Conservation (phyloP, 2,888 invertebrate genomes). For the Erannis defoliaria region DNA sequence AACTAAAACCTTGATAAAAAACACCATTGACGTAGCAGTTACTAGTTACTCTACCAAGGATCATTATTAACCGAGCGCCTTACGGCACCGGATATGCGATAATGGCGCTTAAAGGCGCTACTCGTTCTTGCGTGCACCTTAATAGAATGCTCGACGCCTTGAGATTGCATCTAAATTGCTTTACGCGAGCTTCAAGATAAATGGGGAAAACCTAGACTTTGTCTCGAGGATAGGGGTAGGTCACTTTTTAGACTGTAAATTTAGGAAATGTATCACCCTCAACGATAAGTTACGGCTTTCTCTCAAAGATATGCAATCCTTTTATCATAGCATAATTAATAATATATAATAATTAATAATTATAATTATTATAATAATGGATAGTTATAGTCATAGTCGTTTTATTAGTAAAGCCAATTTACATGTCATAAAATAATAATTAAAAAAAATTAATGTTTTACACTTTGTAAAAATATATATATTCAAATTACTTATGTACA, state of each 20-base stretch:
- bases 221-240: not conserved
- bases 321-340: too few relatives aligned
- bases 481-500: too few relatives aligned
- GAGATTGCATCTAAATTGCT: constrained; percentile 74
- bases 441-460: too few relatives aligned
- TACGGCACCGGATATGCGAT: constrained; percentile 37
- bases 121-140: constrained; percentile 58
- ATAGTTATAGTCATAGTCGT: too few relatives aligned
- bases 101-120: constrained; percentile 48
- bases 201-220: constrained; percentile 43
- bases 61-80: constrained; percentile 30
- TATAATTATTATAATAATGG: too few relatives aligned
- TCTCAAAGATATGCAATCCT: too few relatives aligned
- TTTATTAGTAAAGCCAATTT: too few relatives aligned
- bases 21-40: not conserved
- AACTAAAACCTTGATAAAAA: constrained; percentile 15
- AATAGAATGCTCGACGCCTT: constrained; percentile 57
- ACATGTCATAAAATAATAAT: too few relatives aligned
- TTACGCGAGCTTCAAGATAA: constrained; percentile 60
- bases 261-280: not conserved
- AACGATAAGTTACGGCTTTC: too few relatives aligned
- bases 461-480: too few relatives aligned
- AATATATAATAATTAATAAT: too few relatives aligned
- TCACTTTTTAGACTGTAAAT: not conserved
- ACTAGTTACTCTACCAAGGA: constrained; percentile 22